Evolutionary conservation across 2,888 invertebrate genomes (phyloP), one percentile per base, ranked within the genome.

Genomic region (Leptinotarsa peninsularis): DNA sequence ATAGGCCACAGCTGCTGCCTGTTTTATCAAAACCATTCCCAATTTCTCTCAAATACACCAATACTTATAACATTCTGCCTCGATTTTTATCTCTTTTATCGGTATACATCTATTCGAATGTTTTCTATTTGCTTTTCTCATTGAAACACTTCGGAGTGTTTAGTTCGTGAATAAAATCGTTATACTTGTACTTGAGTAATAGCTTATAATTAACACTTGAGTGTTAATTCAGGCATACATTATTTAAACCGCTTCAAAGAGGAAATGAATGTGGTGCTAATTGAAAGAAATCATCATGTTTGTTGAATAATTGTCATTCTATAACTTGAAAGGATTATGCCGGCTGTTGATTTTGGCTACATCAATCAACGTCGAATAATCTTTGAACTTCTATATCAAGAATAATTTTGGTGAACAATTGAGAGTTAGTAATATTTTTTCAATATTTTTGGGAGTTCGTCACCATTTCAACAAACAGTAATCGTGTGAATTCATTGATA

Each of bases 201-300:
- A 67, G 71, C 50, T 56, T 66, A 69, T 60, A 71, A 73, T 76
- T 76, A 63, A 71, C 76, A 76, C 76, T 70, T 58, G 50, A 58
- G 23, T 60, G 73, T 76, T 76, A 75, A 75, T 68, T 67, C 67
- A n/a, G 52, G 13, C n/a, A n/a, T 33, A 73, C 67, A 73, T 73
- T 67, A 73, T 67, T 76, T 63, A 52, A 76, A 76, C 66, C 50
- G 71, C 71, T 72, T 52, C n/a, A 63, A 49, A 66, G 67, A 60
- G 66, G 70, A 66, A 70, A 76, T 73, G 67, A 72, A 72, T 50
- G 70, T 50, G n/a, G 69, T 72, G 76, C 54, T 76, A 76, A 76
- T 76, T 71, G 76, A 76, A 73, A 71, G 58, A 66, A 73, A 76
- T 76, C 76, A 76, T 73, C 52, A 66, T 72, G 63, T 67, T 68